These are phyloP conservation scores for Tyto alba DNA, from an alignment of 2,113 vertebrate species.

Conservation along the genomic window DNA sequence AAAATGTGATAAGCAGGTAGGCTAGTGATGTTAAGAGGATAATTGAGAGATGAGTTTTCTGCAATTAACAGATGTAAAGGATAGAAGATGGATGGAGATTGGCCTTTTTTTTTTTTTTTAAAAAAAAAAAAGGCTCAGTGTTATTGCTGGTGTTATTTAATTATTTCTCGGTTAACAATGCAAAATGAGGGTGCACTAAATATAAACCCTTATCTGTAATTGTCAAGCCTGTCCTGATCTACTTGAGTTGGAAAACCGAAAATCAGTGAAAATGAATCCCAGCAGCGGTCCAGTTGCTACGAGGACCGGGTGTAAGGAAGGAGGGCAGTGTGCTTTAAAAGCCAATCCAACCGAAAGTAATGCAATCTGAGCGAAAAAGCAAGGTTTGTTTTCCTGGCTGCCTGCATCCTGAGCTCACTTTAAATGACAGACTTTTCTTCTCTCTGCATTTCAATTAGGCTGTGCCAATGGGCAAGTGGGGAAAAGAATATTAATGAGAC, in stretches of 20 bases:
- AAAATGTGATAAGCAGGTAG: not conserved
- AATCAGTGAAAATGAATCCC: not conserved
- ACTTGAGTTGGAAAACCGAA: not conserved
- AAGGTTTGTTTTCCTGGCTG: not conserved
- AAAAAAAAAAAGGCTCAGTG: not conserved
- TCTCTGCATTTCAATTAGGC: slow-evolving; percentile 72
- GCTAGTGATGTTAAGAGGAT: not conserved
- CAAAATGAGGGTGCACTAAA: slow-evolving; percentile 23
- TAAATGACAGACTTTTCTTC: slow-evolving; percentile 60
- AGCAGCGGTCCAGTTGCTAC: not conserved
- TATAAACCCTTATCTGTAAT: not conserved
- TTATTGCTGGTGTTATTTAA: not conserved
- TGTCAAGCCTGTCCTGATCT: slow-evolving; percentile 2
- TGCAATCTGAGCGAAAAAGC: not conserved
- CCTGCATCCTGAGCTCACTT: not conserved
- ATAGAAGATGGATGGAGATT: not conserved
- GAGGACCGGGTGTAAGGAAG: not conserved
- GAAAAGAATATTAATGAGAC: slow-evolving; percentile 66
- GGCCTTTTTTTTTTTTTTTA: not conserved
- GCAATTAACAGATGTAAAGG: not conserved
- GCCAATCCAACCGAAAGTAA: not conserved
- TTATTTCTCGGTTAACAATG: not conserved
- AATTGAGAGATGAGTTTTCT: not conserved
- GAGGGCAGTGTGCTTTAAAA: not conserved
- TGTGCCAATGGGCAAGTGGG: slow-evolving; percentile 56